Conservation (phyloP, 2,888 invertebrate species). For the Priocnemis perturbator region DNA sequence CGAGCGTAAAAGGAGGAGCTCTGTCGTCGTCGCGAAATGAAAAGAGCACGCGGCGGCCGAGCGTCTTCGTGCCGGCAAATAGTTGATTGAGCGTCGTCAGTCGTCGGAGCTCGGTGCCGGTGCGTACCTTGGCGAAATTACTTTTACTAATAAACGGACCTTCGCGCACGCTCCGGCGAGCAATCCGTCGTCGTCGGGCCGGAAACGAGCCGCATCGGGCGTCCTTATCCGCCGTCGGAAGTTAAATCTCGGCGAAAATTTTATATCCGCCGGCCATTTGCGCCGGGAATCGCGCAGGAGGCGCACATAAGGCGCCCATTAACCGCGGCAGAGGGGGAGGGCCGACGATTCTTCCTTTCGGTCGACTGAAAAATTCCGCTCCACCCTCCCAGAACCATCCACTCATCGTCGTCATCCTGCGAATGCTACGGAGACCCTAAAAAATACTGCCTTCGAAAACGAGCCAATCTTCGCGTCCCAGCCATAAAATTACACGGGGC, state of each 20-base stretch:
- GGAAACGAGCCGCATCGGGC: constrained; percentile 48
- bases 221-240: constrained; percentile 20
- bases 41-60: no score
- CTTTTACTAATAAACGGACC: no score
- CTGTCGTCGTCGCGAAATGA: no score
- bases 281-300: not conserved
- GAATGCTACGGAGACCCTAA: not conserved
- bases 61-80: no score
- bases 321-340: not conserved
- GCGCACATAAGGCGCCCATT: not conserved
- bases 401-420: no score
- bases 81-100: no score
- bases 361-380: constrained; percentile 43
- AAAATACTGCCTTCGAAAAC: constrained; percentile 29
- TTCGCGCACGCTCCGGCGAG: not conserved
- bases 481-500: constrained; percentile 41
- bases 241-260: constrained; percentile 30
- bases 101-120: no score
- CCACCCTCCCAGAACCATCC: not conserved
- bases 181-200: constrained; percentile 21
- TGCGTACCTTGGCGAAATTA: no score
- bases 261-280: constrained; percentile 31
- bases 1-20: no score
- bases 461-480: constrained; percentile 37
- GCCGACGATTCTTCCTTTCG: constrained; percentile 39